Conservation (phyloP, 2,797 vertebrate genomes). For the Sphenopsis melanotis region DNA sequence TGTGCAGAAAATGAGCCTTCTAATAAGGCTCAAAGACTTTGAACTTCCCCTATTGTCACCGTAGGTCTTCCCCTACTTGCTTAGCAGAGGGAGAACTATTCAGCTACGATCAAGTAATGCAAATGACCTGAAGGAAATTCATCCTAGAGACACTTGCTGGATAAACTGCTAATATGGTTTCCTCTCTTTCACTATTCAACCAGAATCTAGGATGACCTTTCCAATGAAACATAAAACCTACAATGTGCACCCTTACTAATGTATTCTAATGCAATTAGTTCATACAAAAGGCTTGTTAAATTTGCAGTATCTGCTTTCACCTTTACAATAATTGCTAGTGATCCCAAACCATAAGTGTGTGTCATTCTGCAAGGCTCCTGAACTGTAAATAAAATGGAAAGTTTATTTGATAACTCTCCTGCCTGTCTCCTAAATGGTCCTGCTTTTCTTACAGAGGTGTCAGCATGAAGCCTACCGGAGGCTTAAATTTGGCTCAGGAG, state of each 20-base stretch:
- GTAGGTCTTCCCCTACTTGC: slow-evolving; percentile 67
- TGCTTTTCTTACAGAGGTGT: not conserved
- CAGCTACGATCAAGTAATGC: slow-evolving; percentile 74
- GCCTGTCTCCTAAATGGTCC: not conserved
- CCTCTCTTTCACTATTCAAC: slow-evolving; percentile 82
- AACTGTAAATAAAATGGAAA: slow-evolving; percentile 61
- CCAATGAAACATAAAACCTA: slow-evolving; percentile 86
- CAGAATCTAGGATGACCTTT: slow-evolving; percentile 85
- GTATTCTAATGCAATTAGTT: slow-evolving; percentile 95
- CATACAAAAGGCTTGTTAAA: slow-evolving; percentile 93
- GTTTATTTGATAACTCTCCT: slow-evolving; percentile 47
- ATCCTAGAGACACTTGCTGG: slow-evolving; percentile 67
- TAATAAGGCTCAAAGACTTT: slow-evolving; percentile 67
- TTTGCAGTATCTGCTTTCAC: slow-evolving; percentile 79
- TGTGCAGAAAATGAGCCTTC: slow-evolving; percentile 70
- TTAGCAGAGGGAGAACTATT: slow-evolving; percentile 66
- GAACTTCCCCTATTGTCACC: slow-evolving; percentile 69
- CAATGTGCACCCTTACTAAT: slow-evolving; percentile 85
- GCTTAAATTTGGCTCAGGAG: not conserved
- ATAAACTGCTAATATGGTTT: slow-evolving; percentile 75
- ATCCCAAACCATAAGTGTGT: slow-evolving; percentile 59
- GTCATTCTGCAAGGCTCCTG: slow-evolving; percentile 48
- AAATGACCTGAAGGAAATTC: slow-evolving; percentile 75
- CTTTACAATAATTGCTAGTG: slow-evolving; percentile 73
- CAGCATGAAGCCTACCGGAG: not conserved